phyloP scores from a whole-genome alignment of 2,888 invertebrate species.

The Drosophila multiciliata region DNA sequence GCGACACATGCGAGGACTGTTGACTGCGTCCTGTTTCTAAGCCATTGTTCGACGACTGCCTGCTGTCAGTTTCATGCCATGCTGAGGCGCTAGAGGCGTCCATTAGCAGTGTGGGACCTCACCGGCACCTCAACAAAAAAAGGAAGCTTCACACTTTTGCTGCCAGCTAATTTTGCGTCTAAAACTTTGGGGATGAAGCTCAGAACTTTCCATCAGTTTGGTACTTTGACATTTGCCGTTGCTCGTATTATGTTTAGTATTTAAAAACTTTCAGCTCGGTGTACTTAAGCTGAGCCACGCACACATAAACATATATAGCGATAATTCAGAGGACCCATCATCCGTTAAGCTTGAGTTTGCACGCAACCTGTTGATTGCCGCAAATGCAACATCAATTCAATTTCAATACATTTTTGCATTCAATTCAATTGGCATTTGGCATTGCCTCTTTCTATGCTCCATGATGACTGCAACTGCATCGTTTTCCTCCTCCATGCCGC shows the following conservation, averaged over 20 bases:
- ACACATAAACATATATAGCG: not conserved
- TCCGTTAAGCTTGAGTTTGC: slow-evolving; percentile 2
- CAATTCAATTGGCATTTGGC: slow-evolving; percentile 69
- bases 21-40: slow-evolving; percentile 26
- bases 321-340: slow-evolving; percentile 7
- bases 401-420: slow-evolving; percentile 64
- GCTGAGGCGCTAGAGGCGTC: slow-evolving; percentile 10
- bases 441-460: slow-evolving; percentile 11
- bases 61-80: slow-evolving; percentile 61
- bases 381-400: slow-evolving; percentile 66
- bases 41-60: slow-evolving; percentile 60
- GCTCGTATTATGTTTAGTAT: slow-evolving; percentile 32
- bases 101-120: slow-evolving; percentile 6
- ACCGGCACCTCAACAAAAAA: slow-evolving; percentile 35
- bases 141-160: slow-evolving; percentile 65
- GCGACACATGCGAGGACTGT: slow-evolving; percentile 37
- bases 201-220: not conserved
- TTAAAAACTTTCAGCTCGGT: slow-evolving; percentile 23
- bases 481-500: slow-evolving; percentile 15
- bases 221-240: slow-evolving; percentile 55
- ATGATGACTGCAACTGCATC: slow-evolving; percentile 32
- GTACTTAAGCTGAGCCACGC: slow-evolving; percentile 48
- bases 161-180: slow-evolving; percentile 59
- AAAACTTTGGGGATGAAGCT: slow-evolving; percentile 40
- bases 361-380: slow-evolving; percentile 70